Evolutionary conservation across 2,888 invertebrate species (phyloP).

Genomic region (Gerris lacustris): DNA sequence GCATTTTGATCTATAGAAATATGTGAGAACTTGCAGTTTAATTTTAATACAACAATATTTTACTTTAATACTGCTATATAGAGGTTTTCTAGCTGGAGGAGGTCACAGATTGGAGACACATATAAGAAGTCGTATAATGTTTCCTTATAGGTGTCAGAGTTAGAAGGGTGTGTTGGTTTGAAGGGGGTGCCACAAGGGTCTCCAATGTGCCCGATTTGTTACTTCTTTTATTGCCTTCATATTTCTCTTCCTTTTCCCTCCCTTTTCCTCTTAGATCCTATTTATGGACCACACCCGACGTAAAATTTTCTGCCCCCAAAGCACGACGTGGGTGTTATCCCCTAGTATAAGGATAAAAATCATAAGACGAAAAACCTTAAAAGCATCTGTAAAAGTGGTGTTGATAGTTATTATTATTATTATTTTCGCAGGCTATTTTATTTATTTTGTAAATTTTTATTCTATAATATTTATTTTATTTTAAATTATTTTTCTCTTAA

Average conservation of each 20-base stretch:
- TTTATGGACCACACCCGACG: constrained; percentile 2
- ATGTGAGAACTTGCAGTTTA: no score
- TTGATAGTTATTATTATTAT: constrained; percentile 7
- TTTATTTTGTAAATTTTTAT: no score
- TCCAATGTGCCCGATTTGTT: neutral
- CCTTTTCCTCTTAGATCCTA: neutral
- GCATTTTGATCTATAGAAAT: no score
- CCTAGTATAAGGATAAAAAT: no score
- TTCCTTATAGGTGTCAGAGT: no score
- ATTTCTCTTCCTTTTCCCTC: neutral
- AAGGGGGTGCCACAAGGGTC: neutral
- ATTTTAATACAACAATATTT: no score
- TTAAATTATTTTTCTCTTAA: no score
- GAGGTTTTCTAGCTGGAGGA: neutral
- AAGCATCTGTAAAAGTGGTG: no score
- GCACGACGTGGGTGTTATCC: no score
- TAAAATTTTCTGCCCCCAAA: neutral
- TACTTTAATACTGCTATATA: no score
- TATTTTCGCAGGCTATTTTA: neutral
- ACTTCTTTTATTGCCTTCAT: constrained; percentile 1
- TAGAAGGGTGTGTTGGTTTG: neutral
- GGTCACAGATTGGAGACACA: neutral
- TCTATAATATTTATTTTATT: no score
- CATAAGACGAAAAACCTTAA: no score
- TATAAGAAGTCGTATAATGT: neutral